Base-by-base conservation (phyloP, 2,797 vertebrate species). In the Oreochromis mossambicus region DNA sequence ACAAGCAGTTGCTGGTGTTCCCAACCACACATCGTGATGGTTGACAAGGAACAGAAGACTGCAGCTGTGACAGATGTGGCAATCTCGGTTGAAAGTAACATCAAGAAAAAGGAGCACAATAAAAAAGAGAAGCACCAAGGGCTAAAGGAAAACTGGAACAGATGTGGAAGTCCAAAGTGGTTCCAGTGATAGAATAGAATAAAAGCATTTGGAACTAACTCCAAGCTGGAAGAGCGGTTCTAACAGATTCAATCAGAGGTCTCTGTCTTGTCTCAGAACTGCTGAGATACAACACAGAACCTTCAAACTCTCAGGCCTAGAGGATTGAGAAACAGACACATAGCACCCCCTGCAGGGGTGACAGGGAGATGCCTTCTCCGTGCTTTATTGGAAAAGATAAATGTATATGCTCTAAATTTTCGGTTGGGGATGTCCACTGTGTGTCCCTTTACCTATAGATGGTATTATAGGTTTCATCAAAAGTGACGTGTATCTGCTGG, bases 381-480 rank as follows among this genome's bases (percentile, higher is more conserved):
- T 73, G 0, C 43, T 48, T 73, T 19, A 48, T 26, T 73, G 26
- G 8, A 48, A 48, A 75, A n/a, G 26, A 75, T 6, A 50, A 50
- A n/a, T n/a, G 0, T 32, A 29, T 8, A 48, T 32, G 26, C 26
- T 75, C 10, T 75, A 50, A 19, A 75, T 34, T 32, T 50, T 50
- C 2, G 0, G 43, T 75, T 43, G 70, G 26, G 70, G 26, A 8
- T 75, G 70, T 75, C 11, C 43, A 29, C 43, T 13, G 26, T 75
- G 43, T 29, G 24, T 29, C 68, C 15, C 43, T 50, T n/a, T 50
- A 75, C 3, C 70, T 50, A 1, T 75, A 32, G 15, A 75, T 50
- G 17, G 10, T 19, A 19, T 75, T n/a, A 50, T 0, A 32, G 24
- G 0, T 0, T 75, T 1, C 26, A 50, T 1, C 46, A 73, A 29